Conservation (phyloP, 2,113 vertebrate genomes). For the Mus pahari region DNA sequence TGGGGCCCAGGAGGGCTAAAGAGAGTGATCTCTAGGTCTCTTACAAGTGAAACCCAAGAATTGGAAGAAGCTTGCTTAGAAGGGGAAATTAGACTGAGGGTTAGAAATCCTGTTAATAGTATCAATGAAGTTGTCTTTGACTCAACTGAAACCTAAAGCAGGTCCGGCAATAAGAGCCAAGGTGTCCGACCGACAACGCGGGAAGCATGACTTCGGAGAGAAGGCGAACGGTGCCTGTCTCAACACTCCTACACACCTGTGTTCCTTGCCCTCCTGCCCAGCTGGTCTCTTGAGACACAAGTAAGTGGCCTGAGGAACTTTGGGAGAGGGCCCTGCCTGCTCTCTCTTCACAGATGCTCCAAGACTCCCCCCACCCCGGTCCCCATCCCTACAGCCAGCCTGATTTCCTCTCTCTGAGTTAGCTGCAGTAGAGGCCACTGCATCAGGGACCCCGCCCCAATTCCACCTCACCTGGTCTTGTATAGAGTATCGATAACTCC, state of each 20-base stretch:
- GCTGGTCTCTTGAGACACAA: neutral
- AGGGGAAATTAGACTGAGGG: neutral
- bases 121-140: conserved; percentile 29
- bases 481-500: neutral
- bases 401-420: neutral
- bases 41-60: conserved; percentile 29
- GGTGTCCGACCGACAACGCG: neutral
- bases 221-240: neutral
- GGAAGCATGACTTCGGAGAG: conserved; percentile 47
- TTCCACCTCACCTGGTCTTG: neutral
- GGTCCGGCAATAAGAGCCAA: neutral
- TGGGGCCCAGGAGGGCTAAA: neutral
- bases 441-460: neutral
- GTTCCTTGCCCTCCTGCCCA: neutral
- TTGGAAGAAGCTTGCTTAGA: neutral
- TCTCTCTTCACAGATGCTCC: neutral
- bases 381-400: neutral
- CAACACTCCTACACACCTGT: neutral
- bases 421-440: neutral
- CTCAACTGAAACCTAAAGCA: conserved; percentile 15
- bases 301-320: conserved; percentile 28
- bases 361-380: neutral
- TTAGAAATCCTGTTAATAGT: conserved; percentile 20
- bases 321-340: neutral
- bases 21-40: conserved; percentile 32